These are phyloP conservation scores for Radopholus similis DNA, from an alignment of 1,140 invertebrate species.

Conservation along the genomic window DNA sequence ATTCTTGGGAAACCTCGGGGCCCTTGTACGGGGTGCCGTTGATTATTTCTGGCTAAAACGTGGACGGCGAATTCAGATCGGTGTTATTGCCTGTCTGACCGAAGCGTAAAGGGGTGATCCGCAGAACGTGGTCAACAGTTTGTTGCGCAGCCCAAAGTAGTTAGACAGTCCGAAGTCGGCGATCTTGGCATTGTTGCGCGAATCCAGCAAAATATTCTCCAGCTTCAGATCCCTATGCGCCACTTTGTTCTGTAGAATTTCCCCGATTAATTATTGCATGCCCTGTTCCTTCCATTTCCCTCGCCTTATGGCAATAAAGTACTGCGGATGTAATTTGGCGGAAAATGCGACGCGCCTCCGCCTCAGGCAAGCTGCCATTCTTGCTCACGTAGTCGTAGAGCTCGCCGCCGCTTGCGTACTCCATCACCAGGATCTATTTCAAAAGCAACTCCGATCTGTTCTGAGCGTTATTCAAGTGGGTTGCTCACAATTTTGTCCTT, in stretches of 20 bases:
- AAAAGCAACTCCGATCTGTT: constrained; percentile 73
- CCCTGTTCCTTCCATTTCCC: neutral
- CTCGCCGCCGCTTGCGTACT: constrained; percentile 95
- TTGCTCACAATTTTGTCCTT: constrained; percentile 48
- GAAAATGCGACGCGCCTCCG: constrained; percentile 89
- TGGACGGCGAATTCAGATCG: neutral
- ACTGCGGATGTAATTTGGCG: constrained; percentile 93
- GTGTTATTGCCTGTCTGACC: neutral
- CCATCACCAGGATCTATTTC: constrained; percentile 98
- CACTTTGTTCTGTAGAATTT: constrained; percentile 67
- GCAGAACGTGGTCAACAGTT: constrained; percentile 83
- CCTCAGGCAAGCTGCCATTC: constrained; percentile 80
- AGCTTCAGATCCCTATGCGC: constrained; percentile 92
- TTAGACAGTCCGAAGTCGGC: constrained; percentile 98
- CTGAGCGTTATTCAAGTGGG: neutral
- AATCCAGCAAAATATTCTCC: constrained; percentile 95
- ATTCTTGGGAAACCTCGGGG: too few relatives aligned
- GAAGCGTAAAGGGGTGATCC: constrained; percentile 95
- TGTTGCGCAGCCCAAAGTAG: constrained; percentile 80
- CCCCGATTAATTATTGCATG: neutral
- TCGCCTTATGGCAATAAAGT: constrained; percentile 92
- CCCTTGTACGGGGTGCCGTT: constrained; percentile 93
- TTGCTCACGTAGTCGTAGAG: constrained; percentile 92
- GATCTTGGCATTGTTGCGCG: constrained; percentile 92
- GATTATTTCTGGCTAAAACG: constrained; percentile 80